Evolutionary conservation across 2,888 invertebrate genomes (phyloP).

Genomic region (Diarsia mendica): DNA sequence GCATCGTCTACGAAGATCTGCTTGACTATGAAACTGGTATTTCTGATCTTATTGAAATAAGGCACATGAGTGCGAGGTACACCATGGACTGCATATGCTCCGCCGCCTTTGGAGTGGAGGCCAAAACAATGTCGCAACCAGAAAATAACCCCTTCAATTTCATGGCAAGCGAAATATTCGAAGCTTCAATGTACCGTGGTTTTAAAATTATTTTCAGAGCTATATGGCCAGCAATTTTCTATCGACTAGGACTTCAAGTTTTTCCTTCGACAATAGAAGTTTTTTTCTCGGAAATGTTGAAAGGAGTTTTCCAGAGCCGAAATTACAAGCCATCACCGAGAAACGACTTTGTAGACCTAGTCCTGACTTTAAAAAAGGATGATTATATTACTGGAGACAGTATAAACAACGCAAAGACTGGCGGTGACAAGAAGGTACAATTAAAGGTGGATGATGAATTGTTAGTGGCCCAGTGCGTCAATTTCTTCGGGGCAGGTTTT

Average conservation of each 20-base stretch:
- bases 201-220: slow-evolving; percentile 62
- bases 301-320: slow-evolving; percentile 70
- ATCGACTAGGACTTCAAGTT: slow-evolving; percentile 67
- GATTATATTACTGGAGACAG: slow-evolving; percentile 54
- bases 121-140: slow-evolving; percentile 47
- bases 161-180: slow-evolving; percentile 70
- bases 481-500: slow-evolving; percentile 61
- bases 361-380: slow-evolving; percentile 72
- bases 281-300: slow-evolving; percentile 73
- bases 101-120: slow-evolving; percentile 63
- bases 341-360: slow-evolving; percentile 77
- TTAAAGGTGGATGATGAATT: slow-evolving; percentile 49
- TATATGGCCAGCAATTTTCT: slow-evolving; percentile 78
- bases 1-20: slow-evolving; percentile 66
- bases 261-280: slow-evolving; percentile 66
- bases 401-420: slow-evolving; percentile 66
- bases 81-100: slow-evolving; percentile 77
- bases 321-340: slow-evolving; percentile 66
- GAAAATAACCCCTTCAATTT: slow-evolving; percentile 67
- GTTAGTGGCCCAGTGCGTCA: slow-evolving; percentile 55
- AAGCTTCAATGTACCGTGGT: slow-evolving; percentile 61
- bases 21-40: slow-evolving; percentile 61
- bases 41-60: slow-evolving; percentile 61
- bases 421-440: slow-evolving; percentile 60
- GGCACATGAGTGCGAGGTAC: slow-evolving; percentile 65